Percentiles rank a stretch among this genome's conserved stretches.
Conservation (phyloP, 2,113 vertebrate species). For the Pituophis catenifer region DNA sequence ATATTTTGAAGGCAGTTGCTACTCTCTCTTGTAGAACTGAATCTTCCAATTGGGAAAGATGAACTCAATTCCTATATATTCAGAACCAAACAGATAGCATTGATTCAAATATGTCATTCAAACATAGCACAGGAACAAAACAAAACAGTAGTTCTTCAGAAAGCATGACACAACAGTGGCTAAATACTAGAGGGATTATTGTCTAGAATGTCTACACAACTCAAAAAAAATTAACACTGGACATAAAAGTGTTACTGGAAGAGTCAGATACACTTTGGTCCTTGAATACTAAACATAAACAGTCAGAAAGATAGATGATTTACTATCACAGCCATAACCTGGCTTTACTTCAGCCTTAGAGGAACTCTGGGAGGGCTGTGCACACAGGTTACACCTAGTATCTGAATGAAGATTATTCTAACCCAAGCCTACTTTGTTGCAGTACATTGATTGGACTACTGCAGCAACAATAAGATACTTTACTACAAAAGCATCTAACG, state of each 20-base stretch:
- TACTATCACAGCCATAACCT: neutral
- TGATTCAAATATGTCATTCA: neutral
- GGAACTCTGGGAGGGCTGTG: neutral
- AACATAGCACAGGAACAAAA: neutral
- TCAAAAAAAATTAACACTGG: neutral
- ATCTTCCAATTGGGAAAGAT: neutral
- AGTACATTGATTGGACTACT: neutral
- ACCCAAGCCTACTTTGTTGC: neutral
- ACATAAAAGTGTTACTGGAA: neutral
- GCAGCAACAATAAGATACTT: neutral
- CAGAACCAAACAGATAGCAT: neutral
- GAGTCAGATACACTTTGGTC: neutral
- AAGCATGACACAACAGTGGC: neutral
- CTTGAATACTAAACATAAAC: neutral
- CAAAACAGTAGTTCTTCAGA: neutral
- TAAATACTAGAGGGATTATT: neutral
- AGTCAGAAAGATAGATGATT: neutral
- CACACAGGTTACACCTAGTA: neutral
- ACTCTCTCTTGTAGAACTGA: neutral
- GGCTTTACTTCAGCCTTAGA: neutral
- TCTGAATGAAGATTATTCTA: neutral
- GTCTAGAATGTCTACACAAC: neutral
- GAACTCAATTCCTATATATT: neutral
- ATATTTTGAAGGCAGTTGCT: neutral
- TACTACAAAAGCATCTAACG: neutral